Conservation (phyloP, 2,888 invertebrate genomes). For the Candidula unifasciata region DNA sequence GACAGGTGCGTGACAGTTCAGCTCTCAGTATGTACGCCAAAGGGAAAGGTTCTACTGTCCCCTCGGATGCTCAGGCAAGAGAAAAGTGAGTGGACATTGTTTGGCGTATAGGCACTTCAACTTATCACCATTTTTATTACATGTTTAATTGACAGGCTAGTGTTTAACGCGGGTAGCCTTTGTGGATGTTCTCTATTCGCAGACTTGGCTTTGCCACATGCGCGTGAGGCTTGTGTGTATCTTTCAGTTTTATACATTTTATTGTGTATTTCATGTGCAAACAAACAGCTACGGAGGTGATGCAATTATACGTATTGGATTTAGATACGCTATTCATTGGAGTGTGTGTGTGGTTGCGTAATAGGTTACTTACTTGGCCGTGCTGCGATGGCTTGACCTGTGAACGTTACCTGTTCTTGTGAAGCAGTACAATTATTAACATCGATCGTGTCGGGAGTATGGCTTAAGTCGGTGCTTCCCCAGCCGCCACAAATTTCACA, state of each 20-base stretch:
- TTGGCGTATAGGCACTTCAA: background rate
- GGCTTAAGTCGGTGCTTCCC: constrained; percentile 40
- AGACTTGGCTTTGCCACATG: constrained; percentile 70
- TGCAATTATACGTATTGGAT: too few relatives aligned
- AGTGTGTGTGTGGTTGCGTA: too few relatives aligned
- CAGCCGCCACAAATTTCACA: constrained; percentile 26
- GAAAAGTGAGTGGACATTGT: constrained; percentile 87
- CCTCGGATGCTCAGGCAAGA: constrained; percentile 98
- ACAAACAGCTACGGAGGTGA: too few relatives aligned
- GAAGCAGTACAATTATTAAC: background rate
- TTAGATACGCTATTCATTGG: too few relatives aligned
- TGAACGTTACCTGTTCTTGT: too few relatives aligned
- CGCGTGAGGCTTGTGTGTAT: constrained; percentile 63
- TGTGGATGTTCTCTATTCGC: constrained; percentile 48
- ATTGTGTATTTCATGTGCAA: too few relatives aligned
- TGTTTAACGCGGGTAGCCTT: background rate
- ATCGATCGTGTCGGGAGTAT: constrained; percentile 26
- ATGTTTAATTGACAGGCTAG: background rate
- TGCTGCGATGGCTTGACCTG: too few relatives aligned
- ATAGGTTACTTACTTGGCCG: too few relatives aligned
- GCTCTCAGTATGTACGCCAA: constrained; percentile 92
- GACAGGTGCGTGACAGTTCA: constrained; percentile 79
- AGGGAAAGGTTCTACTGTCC: constrained; percentile 97
- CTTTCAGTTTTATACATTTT: too few relatives aligned
- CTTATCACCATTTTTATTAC: background rate